Conservation (phyloP, 2,888 invertebrate species). For the Thumatha senex region DNA sequence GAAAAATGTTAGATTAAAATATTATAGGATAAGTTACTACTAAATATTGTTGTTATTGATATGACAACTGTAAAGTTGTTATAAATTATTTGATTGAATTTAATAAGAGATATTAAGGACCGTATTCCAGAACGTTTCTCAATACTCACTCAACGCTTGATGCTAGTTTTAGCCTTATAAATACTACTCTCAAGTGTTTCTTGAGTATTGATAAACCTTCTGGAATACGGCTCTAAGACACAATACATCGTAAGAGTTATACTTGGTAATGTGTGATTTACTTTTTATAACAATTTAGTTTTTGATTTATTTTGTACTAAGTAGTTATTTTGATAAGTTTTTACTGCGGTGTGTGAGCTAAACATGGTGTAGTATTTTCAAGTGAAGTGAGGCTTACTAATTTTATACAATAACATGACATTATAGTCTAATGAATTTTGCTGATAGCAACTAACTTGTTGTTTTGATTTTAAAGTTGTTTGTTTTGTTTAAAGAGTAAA, state of each 20-base stretch:
- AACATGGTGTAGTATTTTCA: conserved; percentile 65
- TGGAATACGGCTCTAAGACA: too few relatives aligned
- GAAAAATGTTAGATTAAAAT: conserved; percentile 60
- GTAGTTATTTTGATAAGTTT: conserved; percentile 51
- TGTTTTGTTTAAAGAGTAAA: conserved; percentile 44
- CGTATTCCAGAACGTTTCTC: too few relatives aligned
- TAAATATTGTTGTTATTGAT: conserved; percentile 73
- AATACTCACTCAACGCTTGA: too few relatives aligned
- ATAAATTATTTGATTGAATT: conserved; percentile 78
- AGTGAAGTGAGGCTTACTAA: conserved; percentile 70
- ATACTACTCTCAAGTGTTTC: too few relatives aligned
- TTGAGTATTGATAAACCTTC: too few relatives aligned
- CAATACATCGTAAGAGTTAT: conserved; percentile 57
- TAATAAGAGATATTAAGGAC: conserved; percentile 66
- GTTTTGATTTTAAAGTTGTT: conserved; percentile 26
- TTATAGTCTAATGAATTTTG: conserved; percentile 37
- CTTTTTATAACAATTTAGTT: conserved; percentile 58
- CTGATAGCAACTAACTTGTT: conserved; percentile 18
- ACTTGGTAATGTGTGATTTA: conserved; percentile 66
- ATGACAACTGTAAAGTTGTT: conserved; percentile 72
- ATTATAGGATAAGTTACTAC: conserved; percentile 59
- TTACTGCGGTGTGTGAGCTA: conserved; percentile 47
- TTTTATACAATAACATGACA: conserved; percentile 41
- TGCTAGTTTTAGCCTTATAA: too few relatives aligned
- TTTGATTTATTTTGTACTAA: conserved; percentile 56